phyloP scores from a whole-genome alignment of 2,888 invertebrate species.

The Erynnis tages region DNA sequence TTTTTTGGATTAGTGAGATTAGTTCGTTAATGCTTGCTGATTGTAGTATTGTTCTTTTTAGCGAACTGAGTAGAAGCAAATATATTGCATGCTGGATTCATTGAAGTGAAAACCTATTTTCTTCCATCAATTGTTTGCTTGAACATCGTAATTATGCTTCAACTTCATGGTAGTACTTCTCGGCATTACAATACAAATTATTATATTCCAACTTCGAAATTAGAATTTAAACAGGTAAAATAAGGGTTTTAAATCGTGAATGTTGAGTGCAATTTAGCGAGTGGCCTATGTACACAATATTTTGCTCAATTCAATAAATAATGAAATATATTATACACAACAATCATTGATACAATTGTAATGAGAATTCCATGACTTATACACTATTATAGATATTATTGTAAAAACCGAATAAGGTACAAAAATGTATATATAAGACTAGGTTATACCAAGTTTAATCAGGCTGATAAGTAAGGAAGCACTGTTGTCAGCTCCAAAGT shows the following conservation, averaged over 20 bases:
- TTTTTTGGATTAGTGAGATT: too few species aligned
- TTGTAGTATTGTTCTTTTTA: too few species aligned
- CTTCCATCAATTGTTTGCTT: not conserved
- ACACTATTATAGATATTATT: slow-evolving; percentile 21
- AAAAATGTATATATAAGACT: slow-evolving; percentile 21
- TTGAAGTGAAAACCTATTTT: not conserved
- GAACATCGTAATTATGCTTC: not conserved
- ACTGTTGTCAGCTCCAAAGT: slow-evolving; percentile 1
- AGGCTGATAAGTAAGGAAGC: slow-evolving; percentile 18
- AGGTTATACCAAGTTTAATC: slow-evolving; percentile 18
- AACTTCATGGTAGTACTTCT: not conserved
- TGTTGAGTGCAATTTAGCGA: slow-evolving; percentile 26
- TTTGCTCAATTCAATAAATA: slow-evolving; percentile 26
- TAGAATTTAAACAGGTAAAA: slow-evolving; percentile 7
- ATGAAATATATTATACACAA: slow-evolving; percentile 8
- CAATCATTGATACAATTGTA: slow-evolving; percentile 13
- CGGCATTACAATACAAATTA: not conserved
- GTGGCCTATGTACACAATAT: slow-evolving; percentile 26
- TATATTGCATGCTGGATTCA: too few species aligned
- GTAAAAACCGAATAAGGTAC: slow-evolving; percentile 24
- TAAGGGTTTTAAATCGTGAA: slow-evolving; percentile 20
- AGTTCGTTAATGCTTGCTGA: too few species aligned
- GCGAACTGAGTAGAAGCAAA: too few species aligned
- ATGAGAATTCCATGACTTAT: slow-evolving; percentile 26
- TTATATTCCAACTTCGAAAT: slow-evolving; percentile 15